These are phyloP conservation scores for Poeciliopsis presidionis DNA, from an alignment of 2,797 vertebrate genomes.

Conservation along the genomic window DNA sequence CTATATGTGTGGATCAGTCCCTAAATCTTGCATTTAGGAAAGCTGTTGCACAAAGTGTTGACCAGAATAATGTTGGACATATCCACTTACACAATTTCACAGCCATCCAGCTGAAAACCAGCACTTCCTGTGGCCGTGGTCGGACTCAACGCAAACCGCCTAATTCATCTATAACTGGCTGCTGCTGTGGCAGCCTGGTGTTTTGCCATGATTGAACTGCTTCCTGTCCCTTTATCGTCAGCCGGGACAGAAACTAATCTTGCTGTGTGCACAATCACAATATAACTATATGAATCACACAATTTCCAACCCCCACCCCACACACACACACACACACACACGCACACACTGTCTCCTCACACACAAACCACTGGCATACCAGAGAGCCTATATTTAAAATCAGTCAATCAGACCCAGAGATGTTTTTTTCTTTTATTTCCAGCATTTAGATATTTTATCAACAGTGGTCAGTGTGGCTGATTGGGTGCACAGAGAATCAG, in stretches of 20 bases:
- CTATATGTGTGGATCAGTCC: neutral
- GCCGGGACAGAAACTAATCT: neutral
- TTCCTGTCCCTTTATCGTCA: constrained; percentile 37
- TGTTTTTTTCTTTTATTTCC: constrained; percentile 65
- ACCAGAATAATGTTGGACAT: constrained; percentile 29
- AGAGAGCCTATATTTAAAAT: constrained; percentile 80
- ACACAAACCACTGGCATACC: constrained; percentile 78
- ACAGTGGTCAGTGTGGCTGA: constrained; percentile 67
- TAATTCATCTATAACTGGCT: constrained; percentile 29
- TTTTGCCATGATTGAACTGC: constrained; percentile 12
- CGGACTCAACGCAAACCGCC: constrained; percentile 33
- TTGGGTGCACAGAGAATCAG: constrained; percentile 57
- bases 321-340: constrained; percentile 19
- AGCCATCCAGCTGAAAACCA: constrained; percentile 22
- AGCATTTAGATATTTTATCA: constrained; percentile 75
- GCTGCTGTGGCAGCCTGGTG: constrained; percentile 27
- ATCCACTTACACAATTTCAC: constrained; percentile 31
- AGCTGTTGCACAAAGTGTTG: constrained; percentile 29
- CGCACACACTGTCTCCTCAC: constrained; percentile 35
- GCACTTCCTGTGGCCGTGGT: constrained; percentile 15
- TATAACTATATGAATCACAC: constrained; percentile 48
- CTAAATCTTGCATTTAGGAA: constrained; percentile 17
- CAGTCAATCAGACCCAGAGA: constrained; percentile 65
- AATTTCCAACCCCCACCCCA: constrained; percentile 41
- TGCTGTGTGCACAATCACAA: constrained; percentile 30